Evolutionary conservation across 2,888 invertebrate genomes (phyloP).

Genomic region (Gortyna flavago): DNA sequence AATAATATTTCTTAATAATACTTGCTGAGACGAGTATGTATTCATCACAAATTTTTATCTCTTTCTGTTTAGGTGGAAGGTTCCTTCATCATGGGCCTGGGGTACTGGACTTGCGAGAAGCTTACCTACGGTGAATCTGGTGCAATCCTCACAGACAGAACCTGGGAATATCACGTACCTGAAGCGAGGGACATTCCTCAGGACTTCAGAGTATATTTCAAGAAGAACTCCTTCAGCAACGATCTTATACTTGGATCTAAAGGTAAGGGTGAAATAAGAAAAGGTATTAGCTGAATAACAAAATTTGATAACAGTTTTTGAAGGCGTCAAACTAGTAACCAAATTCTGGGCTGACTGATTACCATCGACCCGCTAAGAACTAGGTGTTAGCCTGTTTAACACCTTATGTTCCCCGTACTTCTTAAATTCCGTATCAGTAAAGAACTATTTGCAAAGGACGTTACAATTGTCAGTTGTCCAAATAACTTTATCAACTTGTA

Average conservation of each 20-base stretch:
- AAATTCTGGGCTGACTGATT: neutral
- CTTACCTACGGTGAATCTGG: slow-evolving; percentile 91
- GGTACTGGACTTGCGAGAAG: slow-evolving; percentile 93
- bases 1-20: too few relatives aligned
- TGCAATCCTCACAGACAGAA: slow-evolving; percentile 92
- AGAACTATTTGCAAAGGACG: neutral
- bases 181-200: slow-evolving; percentile 93
- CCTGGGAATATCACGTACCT: slow-evolving; percentile 94
- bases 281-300: neutral
- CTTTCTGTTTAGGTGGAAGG: slow-evolving; percentile 89
- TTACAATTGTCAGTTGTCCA: neutral
- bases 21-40: too few relatives aligned
- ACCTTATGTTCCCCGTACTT: neutral
- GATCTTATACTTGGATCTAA: slow-evolving; percentile 87
- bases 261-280: slow-evolving; percentile 44
- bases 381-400: neutral
- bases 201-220: slow-evolving; percentile 92
- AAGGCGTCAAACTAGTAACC: neutral
- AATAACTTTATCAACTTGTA: neutral
- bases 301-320: neutral
- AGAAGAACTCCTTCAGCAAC: slow-evolving; percentile 91
- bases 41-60: neutral
- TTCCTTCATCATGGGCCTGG: slow-evolving; percentile 93
- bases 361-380: neutral
- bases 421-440: neutral